Percentiles rank a stretch among this genome's conserved stretches.
Evolutionary conservation across 2,888 invertebrate species (phyloP).

Genomic region (Athripsodes cinereus): DNA sequence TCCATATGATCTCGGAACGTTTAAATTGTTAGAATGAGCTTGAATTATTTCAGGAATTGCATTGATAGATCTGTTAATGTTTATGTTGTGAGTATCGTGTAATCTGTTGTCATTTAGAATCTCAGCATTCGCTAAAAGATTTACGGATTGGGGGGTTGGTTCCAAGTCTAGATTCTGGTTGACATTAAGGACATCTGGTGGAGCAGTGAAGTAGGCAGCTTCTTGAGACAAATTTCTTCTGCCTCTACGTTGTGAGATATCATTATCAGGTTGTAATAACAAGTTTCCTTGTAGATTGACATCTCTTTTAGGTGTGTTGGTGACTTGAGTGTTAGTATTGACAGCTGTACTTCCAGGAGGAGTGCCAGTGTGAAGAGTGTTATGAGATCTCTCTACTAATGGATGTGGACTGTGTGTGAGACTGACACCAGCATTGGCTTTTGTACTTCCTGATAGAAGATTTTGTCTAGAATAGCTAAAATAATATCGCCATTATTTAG

Average conservation of each 20-base stretch:
- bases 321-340: conserved; percentile 9
- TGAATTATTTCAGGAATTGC: conserved; percentile 46
- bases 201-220: conserved; percentile 46
- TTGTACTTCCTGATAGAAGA: conserved; percentile 67
- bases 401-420: conserved; percentile 40
- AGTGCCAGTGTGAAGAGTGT: conserved; percentile 40
- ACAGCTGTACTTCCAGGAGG: conserved; percentile 30
- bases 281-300: conserved; percentile 32
- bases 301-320: conserved; percentile 40
- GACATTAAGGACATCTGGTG: conserved; percentile 53
- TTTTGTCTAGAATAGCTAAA: conserved; percentile 85
- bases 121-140: conserved; percentile 8
- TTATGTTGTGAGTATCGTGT: conserved; percentile 28
- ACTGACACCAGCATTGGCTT: conserved; percentile 62
- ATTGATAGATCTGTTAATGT: conserved; percentile 33
- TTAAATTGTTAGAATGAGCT: conserved; percentile 44
- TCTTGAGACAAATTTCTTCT: conserved; percentile 40
- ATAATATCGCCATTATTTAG: conserved; percentile 24
- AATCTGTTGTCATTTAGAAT: conserved; percentile 29
- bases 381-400: conserved; percentile 53
- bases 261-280: conserved; percentile 25
- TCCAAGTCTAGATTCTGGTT: conserved; percentile 38
- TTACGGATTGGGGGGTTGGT: conserved; percentile 4
- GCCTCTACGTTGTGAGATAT: conserved; percentile 31
- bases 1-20: conserved; percentile 26